phyloP scores from a whole-genome alignment of 2,113 vertebrate species.

The Eublepharis macularius region DNA sequence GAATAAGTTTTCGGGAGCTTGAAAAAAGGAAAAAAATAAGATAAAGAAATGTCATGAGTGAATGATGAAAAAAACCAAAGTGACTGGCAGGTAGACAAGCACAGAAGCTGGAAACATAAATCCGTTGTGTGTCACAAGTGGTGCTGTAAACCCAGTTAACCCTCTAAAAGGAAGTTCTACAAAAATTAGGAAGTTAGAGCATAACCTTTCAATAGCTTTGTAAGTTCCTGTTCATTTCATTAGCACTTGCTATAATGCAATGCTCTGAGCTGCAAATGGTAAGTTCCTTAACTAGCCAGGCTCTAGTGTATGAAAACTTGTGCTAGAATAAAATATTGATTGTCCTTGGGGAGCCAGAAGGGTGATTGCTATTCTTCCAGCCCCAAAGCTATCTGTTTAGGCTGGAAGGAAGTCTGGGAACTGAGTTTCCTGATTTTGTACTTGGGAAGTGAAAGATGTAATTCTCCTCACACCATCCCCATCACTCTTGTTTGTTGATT shows the following conservation, averaged over 20 bases:
- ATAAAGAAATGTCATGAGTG: rapidly evolving
- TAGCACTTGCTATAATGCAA: background rate
- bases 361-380: background rate
- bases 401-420: background rate
- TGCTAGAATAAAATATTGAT: too few relatives aligned
- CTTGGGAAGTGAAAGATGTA: rapidly evolving
- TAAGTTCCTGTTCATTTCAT: background rate
- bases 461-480: background rate
- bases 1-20: rapidly evolving
- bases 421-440: background rate
- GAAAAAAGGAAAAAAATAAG: rapidly evolving
- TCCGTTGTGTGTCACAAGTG: background rate
- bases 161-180: background rate
- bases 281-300: too few relatives aligned
- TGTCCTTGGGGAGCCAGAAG: too few relatives aligned
- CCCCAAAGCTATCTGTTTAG: background rate
- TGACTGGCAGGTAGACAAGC: rapidly evolving
- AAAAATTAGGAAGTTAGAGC: background rate
- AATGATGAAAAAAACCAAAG: rapidly evolving
- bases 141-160: background rate
- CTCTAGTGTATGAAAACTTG: too few relatives aligned
- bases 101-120: background rate
- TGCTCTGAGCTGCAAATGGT: background rate
- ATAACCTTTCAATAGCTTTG: background rate
- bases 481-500: background rate